Evolutionary conservation across 2,888 invertebrate genomes (phyloP).

Genomic region (Lagria hirta): DNA sequence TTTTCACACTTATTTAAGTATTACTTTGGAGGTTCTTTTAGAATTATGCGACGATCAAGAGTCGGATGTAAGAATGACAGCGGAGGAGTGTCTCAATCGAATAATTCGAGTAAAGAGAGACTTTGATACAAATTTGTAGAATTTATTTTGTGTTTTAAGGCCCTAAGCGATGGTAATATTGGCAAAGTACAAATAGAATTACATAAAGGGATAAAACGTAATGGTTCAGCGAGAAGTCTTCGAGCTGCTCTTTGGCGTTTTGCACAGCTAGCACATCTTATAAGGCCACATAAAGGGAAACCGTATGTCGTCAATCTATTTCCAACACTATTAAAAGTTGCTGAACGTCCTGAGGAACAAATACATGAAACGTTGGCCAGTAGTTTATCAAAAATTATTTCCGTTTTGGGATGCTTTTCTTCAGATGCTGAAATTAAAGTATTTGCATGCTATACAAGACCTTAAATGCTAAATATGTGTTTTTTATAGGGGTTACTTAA

Average conservation of each 20-base stretch:
- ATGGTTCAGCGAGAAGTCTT: conserved; percentile 69
- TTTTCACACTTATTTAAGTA: conserved; percentile 66
- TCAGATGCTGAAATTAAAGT: conserved; percentile 71
- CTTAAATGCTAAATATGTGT: background rate
- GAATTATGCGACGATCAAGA: conserved; percentile 75
- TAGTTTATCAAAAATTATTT: conserved; percentile 66
- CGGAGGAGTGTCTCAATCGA: conserved; percentile 79
- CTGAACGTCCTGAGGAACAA: conserved; percentile 70
- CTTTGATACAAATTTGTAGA: conserved; percentile 10
- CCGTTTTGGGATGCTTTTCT: conserved; percentile 68
- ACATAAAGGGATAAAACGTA: conserved; percentile 80
- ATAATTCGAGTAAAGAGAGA: conserved; percentile 71
- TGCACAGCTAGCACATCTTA: conserved; percentile 72
- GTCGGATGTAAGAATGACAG: conserved; percentile 75
- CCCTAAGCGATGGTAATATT: conserved; percentile 66
- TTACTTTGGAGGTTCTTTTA: conserved; percentile 71
- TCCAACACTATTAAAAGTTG: conserved; percentile 72
- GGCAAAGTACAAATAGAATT: conserved; percentile 77
- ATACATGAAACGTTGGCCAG: conserved; percentile 68
- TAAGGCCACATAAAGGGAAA: conserved; percentile 75
- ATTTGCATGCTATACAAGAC: conserved; percentile 8
- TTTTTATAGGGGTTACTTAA: conserved; percentile 61
- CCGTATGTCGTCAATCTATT: conserved; percentile 75
- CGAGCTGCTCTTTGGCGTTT: conserved; percentile 77
- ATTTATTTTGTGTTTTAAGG: conserved; percentile 41